Evolutionary conservation across 2,113 vertebrate genomes (phyloP), one percentile per base, ranked within the genome.

Genomic region (Motacilla tschutschensis): DNA sequence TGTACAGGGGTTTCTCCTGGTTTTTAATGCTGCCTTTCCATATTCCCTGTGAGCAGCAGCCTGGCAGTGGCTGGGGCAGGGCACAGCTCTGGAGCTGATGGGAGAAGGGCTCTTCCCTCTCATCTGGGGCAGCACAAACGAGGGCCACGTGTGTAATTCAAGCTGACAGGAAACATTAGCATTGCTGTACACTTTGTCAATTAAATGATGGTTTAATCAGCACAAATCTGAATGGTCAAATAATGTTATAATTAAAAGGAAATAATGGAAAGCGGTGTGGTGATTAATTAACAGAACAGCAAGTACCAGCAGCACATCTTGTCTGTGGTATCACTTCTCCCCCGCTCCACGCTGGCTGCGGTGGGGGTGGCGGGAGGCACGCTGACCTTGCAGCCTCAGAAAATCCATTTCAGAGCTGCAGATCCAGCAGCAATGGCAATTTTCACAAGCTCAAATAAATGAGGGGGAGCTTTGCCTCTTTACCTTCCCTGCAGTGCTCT

Each of bases 161-260:
- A 92, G 85, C 94, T 96, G 97, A 97, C 95, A 96, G 96, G 89
- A 95, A 94, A 93, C 90, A 96, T 96, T 94, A 96, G 96, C 91
- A 29, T 33, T 91, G 88, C 87, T 0, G 14, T 93, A 95, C 93
- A 94, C 91, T 95, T 90, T 94, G 95, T 95, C 95, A 97, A 96
- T 97, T 97, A 97, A 96, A 96, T 89, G 96, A 96, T 91, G 95
- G 95, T 96, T 96, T 96, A 96, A 97, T 96, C 96, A 95, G 95
- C 87, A 93, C 90, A 92, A 96, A 91, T 95, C 93, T 95, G 96
- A 95, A 95, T 91, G 96, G 96, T 96, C 96, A 97, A 97, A 96
- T 96, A 97, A 96, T 96, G 96, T 94, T 95, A 95, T 96, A 96
- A 97, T 97, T 97, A 97, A 95, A 96, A 96, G 95, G 94, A 96